Percentiles rank a stretch among this genome's conserved stretches.
phyloP scores from a whole-genome alignment of 2,888 invertebrate genomes.

The Incurvaria masculella region DNA sequence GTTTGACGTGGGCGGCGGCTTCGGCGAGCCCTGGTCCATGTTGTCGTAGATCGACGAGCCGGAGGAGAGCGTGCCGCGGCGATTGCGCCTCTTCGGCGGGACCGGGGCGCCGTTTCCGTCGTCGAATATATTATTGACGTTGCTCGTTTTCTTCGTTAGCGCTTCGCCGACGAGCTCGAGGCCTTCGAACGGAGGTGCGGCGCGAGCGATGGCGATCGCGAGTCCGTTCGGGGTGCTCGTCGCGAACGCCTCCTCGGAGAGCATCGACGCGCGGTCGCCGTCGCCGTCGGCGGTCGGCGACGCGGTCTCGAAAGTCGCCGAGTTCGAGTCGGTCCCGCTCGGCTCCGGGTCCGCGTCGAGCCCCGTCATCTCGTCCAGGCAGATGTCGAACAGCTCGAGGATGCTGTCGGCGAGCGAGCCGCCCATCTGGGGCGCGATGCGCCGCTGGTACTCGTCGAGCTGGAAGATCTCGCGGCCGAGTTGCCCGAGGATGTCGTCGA shows the following conservation, averaged over 20 bases:
- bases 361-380: slow-evolving; percentile 34
- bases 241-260: slow-evolving; percentile 32
- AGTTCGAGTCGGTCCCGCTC: background rate
- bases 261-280: slow-evolving; percentile 36
- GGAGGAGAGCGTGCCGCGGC: slow-evolving; percentile 28
- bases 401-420: slow-evolving; percentile 32
- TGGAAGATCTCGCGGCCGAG: slow-evolving; percentile 49
- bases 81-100: slow-evolving; percentile 30
- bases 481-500: slow-evolving; percentile 48
- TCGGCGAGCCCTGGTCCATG: slow-evolving; percentile 18
- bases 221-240: slow-evolving; percentile 32
- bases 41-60: slow-evolving; percentile 26
- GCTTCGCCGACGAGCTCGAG: background rate
- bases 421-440: slow-evolving; percentile 31
- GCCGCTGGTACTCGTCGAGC: slow-evolving; percentile 43
- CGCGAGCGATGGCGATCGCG: slow-evolving; percentile 19
- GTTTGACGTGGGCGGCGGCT: slow-evolving; percentile 9
- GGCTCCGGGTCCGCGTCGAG: background rate
- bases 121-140: slow-evolving; percentile 24
- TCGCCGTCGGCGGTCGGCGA: slow-evolving; percentile 17
- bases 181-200: slow-evolving; percentile 13
- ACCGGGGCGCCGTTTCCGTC: slow-evolving; percentile 30
- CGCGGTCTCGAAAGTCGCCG: background rate
- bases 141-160: slow-evolving; percentile 4
- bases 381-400: slow-evolving; percentile 48